Percentiles rank a stretch among this genome's conserved stretches.
Conservation (phyloP, 53 echinoderm and acorn worm genomes). For the Luidia sarsii region DNA sequence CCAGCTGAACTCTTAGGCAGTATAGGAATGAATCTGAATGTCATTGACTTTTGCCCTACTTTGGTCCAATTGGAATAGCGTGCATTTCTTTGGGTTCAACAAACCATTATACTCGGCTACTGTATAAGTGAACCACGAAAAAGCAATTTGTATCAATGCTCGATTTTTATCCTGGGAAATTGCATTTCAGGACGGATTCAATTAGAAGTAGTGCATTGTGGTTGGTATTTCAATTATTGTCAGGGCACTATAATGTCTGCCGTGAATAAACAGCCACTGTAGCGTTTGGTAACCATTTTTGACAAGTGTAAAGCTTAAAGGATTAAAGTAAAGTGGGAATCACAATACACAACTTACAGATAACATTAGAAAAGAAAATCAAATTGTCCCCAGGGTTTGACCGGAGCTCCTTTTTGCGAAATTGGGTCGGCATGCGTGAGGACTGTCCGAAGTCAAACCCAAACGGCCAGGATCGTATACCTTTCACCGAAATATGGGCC, state of each 20-base stretch:
- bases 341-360: neutral
- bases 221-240: conserved; percentile 5
- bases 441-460: neutral
- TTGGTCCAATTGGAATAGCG: too few relatives aligned
- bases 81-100: neutral
- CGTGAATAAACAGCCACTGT: neutral
- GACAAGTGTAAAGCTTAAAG: conserved; percentile 19
- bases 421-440: conserved; percentile 16
- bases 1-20: too few relatives aligned
- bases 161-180: conserved; percentile 24
- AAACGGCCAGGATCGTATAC: neutral
- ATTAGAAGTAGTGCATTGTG: conserved; percentile 10
- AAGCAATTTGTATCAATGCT: conserved; percentile 33
- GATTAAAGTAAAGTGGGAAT: neutral
- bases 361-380: neutral
- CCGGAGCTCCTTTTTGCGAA: neutral
- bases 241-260: neutral
- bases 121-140: conserved; percentile 34
- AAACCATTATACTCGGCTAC: neutral
- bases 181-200: conserved; percentile 26
- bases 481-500: neutral
- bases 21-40: too few relatives aligned
- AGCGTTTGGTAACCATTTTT: conserved; percentile 13
- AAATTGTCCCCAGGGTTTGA: conserved; percentile 12
- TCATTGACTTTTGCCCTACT: too few relatives aligned